Conservation (phyloP, 2,113 vertebrate species). For the Pampusana beccarii region DNA sequence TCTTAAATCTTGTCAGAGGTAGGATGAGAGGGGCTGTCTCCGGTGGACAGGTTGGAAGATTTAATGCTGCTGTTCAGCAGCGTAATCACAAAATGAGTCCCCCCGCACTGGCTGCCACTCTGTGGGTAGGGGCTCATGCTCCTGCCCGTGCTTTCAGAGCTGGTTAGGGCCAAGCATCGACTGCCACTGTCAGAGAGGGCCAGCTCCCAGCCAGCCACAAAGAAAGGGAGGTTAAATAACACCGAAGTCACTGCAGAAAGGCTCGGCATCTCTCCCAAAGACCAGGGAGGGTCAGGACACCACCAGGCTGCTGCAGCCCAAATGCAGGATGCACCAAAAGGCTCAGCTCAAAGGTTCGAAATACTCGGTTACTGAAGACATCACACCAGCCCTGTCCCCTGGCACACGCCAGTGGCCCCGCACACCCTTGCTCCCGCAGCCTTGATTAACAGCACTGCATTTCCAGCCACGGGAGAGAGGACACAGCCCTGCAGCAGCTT, state of each 20-base stretch:
- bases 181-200: not conserved
- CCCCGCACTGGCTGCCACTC: fast-evolving
- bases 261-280: not conserved
- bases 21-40: not conserved
- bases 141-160: not conserved
- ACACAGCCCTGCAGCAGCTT: not conserved
- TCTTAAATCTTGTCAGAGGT: slow-evolving; percentile 19
- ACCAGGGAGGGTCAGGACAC: not conserved
- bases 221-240: not conserved
- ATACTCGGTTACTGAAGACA: not conserved
- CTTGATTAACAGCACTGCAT: fast-evolving
- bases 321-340: not conserved
- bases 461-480: fast-evolving
- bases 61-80: fast-evolving
- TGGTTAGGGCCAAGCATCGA: fast-evolving
- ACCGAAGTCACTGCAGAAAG: not conserved
- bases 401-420: not conserved
- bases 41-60: not conserved
- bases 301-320: not conserved
- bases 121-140: fast-evolving
- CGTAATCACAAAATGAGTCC: not conserved
- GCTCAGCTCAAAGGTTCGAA: not conserved
- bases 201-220: not conserved
- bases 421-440: not conserved
- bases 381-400: fast-evolving